Evolutionary conservation across 92 coral and sea anemone genomes (phyloP).

Genomic region (Virgularia gustaviana): DNA sequence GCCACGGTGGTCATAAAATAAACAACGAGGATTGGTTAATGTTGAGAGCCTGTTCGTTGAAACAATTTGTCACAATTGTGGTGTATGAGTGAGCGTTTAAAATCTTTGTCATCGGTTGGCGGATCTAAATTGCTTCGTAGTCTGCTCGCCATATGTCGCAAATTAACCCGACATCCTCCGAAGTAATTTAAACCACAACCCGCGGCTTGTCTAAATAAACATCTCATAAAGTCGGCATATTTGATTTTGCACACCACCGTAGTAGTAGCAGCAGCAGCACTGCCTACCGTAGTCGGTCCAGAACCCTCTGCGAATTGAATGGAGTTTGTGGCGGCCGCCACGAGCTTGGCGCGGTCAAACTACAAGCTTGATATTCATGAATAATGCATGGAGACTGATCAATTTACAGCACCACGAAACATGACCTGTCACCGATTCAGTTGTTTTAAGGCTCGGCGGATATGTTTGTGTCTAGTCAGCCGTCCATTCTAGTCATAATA

Average conservation of each 20-base stretch:
- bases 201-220: conserved; percentile 48
- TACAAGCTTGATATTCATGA: too few relatives aligned
- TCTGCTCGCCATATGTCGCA: conserved; percentile 41
- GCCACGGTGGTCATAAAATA: too few relatives aligned
- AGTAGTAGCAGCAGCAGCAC: conserved; percentile 2
- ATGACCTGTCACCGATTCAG: background rate
- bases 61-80: too few relatives aligned
- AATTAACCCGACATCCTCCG: conserved; percentile 40
- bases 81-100: too few relatives aligned
- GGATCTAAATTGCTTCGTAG: too few relatives aligned
- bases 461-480: conserved; percentile 10
- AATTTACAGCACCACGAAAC: too few relatives aligned
- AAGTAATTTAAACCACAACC: conserved; percentile 41
- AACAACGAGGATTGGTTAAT: too few relatives aligned
- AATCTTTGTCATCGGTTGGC: too few relatives aligned
- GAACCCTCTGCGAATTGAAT: conserved; percentile 29
- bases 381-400: too few relatives aligned
- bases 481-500: conserved; percentile 27
- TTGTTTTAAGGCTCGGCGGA: conserved; percentile 1
- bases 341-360: background rate
- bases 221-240: conserved; percentile 35
- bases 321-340: background rate
- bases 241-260: conserved; percentile 28
- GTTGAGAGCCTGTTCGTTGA: too few relatives aligned
- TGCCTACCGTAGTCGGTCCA: too few relatives aligned